Base-by-base conservation (phyloP, 2,888 invertebrate genomes). In the Drosophila imparisetae region DNA sequence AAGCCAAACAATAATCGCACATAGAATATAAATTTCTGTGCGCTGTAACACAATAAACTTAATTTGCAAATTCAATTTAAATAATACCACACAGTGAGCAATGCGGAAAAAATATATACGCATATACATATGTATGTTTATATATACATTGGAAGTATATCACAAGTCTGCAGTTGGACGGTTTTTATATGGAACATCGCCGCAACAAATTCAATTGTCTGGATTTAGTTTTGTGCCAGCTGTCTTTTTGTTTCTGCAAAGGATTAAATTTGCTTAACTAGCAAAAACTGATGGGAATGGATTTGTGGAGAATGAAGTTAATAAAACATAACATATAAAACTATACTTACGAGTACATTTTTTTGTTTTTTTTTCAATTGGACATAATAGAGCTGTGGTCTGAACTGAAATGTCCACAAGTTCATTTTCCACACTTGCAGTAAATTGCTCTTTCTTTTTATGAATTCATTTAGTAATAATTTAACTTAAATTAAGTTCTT, bases 31-130 rank as follows among this genome's bases (percentile, higher is more conserved):
- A 87, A 74, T 63, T 67, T 66, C 67, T 58, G 54, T 75, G 60
- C 53, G 70, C 74, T 58, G 74, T 76, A 68, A 71, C 68, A 87
- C 87, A 86, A 87, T 89, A 85, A 87, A 86, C 75, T 89, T 84
- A 84, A 86, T 86, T 86, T 84, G 74, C 73, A 85, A 86, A 86
- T 89, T 87, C 89, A 86, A 86, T 86, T 86, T 82, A 87, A 86
- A 86, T 87, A 86, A 89, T 87, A 75, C 87, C 76, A 65, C 66
- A 68, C 70, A 75, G 60, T 36, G 42, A 66, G 60, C 52, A 63
- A 30, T 49, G 27, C 24, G 30, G 32, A 45, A 72, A 68, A 69
- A 40, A 79, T 52, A 66, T 7, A 52, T 8, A 24, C 27, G 27
- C 40, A 2, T 50, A 21, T 15, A 79, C 36, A 1, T 21, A 52